Conservation (phyloP, 2,113 vertebrate genomes). For the Acanthochromis polyacanthus region DNA sequence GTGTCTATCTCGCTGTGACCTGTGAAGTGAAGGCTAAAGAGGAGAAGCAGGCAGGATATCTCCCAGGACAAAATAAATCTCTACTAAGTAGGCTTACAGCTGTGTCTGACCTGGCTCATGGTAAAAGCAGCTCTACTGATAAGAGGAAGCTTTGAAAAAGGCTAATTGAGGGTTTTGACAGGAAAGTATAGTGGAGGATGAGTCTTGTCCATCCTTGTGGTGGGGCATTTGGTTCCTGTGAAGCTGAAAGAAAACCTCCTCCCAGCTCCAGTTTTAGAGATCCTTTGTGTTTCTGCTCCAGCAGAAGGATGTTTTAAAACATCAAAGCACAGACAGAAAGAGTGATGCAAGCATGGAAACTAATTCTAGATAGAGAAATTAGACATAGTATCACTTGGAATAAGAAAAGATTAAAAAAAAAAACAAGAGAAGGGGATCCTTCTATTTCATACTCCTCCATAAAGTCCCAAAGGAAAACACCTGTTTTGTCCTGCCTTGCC, state of each 20-base stretch:
- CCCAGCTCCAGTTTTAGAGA: constrained; percentile 1
- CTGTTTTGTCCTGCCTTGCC: constrained; percentile 45
- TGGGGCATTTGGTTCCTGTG: constrained; percentile 63
- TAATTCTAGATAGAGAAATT: background rate
- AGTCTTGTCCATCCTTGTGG: constrained; percentile 41
- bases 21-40: background rate
- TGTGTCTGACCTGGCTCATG: background rate
- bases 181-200: constrained; percentile 53
- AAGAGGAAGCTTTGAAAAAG: constrained; percentile 45
- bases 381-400: constrained; percentile 1
- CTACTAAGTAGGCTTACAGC: background rate
- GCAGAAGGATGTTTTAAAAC: constrained; percentile 8
- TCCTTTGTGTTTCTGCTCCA: constrained; percentile 28
- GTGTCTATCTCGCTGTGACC: background rate
- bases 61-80: background rate
- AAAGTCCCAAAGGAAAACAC: constrained; percentile 46
- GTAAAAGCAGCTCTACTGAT: constrained; percentile 34
- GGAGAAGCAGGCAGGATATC: background rate
- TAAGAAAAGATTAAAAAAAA: background rate
- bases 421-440: background rate
- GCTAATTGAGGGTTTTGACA: constrained; percentile 68
- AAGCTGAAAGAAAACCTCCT: constrained; percentile 43
- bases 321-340: background rate
- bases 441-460: background rate
- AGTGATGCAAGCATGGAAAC: background rate